A percentile compares a stretch with the other conserved stretches of the same genome.
phyloP scores from a whole-genome alignment of 2,888 invertebrate genomes.

The Microdon myrmicae region DNA sequence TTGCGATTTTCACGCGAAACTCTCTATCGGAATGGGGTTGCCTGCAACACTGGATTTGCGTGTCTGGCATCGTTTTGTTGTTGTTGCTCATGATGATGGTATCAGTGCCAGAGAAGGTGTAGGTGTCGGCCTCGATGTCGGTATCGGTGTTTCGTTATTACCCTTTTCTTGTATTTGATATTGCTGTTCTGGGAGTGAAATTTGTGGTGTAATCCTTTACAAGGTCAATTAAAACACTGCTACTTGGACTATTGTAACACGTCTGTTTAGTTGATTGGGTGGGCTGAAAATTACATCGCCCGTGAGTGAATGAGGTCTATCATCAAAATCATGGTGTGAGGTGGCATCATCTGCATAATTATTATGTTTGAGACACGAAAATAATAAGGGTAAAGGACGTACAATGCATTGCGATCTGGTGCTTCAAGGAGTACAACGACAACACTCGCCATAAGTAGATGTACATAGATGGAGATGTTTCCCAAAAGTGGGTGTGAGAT shows the following conservation, averaged over 20 bases:
- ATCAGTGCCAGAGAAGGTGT: no score
- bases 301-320: no score
- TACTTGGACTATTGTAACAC: no score
- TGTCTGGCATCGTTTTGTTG: no score
- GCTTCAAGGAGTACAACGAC: slow-evolving; percentile 36
- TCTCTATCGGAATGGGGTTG: no score
- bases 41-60: slow-evolving; percentile 1
- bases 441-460: slow-evolving; percentile 17
- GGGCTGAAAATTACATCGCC: no score
- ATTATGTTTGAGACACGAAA: slow-evolving; percentile 16
- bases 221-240: slow-evolving; percentile 35
- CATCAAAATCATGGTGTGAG: no score
- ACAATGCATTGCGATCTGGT: slow-evolving; percentile 21
- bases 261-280: no score
- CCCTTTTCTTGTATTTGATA: not conserved
- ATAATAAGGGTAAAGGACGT: slow-evolving; percentile 28
- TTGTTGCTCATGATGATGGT: no score
- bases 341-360: slow-evolving; percentile 17
- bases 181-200: slow-evolving; percentile 12
- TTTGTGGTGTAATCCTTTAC: slow-evolving; percentile 32
- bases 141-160: no score
- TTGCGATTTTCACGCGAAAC: slow-evolving; percentile 7
- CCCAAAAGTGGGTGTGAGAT: slow-evolving; percentile 1
- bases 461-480: not conserved
- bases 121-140: no score